These are phyloP conservation scores for Asteroscopus sphinx DNA, from an alignment of 2,888 invertebrate genomes.

Conservation along the genomic window DNA sequence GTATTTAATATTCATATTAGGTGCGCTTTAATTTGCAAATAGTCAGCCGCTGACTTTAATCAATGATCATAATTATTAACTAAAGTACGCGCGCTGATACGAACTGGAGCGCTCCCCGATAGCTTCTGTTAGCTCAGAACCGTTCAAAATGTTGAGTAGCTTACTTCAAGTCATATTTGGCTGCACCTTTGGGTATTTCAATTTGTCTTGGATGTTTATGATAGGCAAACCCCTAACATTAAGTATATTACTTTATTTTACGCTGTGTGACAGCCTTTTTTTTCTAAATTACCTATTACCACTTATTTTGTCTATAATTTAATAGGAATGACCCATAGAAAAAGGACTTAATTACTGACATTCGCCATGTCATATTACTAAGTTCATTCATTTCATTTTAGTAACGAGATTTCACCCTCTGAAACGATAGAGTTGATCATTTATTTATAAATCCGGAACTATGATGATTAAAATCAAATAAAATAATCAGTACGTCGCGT, in stretches of 20 bases:
- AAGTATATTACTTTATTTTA: conserved; percentile 34
- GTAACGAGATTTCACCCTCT: neutral
- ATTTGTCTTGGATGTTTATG: neutral
- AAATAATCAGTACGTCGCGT: too few species aligned
- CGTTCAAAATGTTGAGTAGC: neutral
- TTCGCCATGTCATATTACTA: too few species aligned
- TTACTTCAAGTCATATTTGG: conserved; percentile 2
- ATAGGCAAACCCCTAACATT: neutral
- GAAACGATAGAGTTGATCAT: neutral
- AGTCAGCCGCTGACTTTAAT: conserved; percentile 10
- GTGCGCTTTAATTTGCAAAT: conserved; percentile 2
- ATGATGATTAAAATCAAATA: neutral
- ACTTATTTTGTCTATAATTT: conserved; percentile 7
- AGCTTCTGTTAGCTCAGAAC: neutral
- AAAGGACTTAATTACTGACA: conserved; percentile 6
- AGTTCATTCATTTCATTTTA: too few species aligned
- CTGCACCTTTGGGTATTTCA: neutral
- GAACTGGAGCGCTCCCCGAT: neutral
- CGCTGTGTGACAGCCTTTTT: conserved; percentile 27
- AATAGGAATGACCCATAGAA: conserved; percentile 27
- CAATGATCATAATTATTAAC: conserved; percentile 6
- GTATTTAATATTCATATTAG: neutral
- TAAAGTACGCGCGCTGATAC: neutral
- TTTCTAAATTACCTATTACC: conserved; percentile 16
- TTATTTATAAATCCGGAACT: neutral